Base-by-base conservation (phyloP, 2,888 invertebrate genomes). In the Noctuana brunneofusca region DNA sequence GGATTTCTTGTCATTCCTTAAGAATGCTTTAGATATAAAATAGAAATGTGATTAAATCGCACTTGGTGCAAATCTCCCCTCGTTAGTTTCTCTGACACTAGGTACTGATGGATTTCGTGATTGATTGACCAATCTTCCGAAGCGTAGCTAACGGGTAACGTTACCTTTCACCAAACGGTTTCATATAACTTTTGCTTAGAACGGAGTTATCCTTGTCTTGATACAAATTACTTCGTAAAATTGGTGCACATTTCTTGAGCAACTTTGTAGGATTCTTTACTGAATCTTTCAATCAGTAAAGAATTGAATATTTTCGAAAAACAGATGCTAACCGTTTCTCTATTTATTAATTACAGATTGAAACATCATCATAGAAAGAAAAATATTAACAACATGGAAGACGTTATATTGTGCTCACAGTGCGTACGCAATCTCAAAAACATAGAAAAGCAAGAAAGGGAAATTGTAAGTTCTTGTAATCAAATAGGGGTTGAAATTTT, bases 331-430 rank as follows among this genome's bases (percentile, higher is more conserved):
- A n/a, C n/a, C n/a, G n/a, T n/a, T n/a, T n/a, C n/a, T n/a, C n/a
- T n/a, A n/a, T n/a, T n/a, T n/a, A n/a, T n/a, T n/a, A n/a, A 38
- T 49, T 58, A 6, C 72, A 91, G 91, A 64, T 77, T 91, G 65
- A 90, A 87, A 71, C 89, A 90, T 65, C 84, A 88, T 63, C 91
- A 89, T 65, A 83, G 90, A 35, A 91, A 90, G 74, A 89, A 89
- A 72, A 89, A 87, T 0, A 71, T 91, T 24, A 91, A 90, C 64
- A 84, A 80, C 64, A 91, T 91, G 91, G 90, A 90, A 79, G 84
- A 89, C 54, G 69, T 91, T 12, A 81, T 89, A 66, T 78, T 91
- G 22, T 91, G 91, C 74, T 84, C 89, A 35, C 83, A 81, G 58
- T 91, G 91, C 72, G 75, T 86, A 20, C 84, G 89, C 59, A 77